Evolutionary conservation across 2,797 vertebrate genomes (phyloP), one percentile per base, ranked within the genome.

Genomic region (Cichlasoma orientale): DNA sequence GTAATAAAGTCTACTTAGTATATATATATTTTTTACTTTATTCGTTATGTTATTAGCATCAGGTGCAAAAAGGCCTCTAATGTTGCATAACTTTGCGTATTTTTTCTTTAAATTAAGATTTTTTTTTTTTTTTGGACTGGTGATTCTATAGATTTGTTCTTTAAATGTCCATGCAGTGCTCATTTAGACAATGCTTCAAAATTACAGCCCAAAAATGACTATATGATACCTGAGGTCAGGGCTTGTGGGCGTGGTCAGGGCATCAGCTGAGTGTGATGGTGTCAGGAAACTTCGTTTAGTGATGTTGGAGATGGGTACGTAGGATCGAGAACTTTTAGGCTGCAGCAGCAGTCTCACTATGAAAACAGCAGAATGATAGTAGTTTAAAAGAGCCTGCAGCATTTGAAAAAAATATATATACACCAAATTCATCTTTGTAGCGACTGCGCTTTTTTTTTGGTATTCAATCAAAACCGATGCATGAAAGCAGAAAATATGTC

Each of bases 251-350:
- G 90, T 75, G 1, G 93, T 79, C 82, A 94, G 93, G 3, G 91
- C 21, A 13, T 98, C 97, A 1, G 95, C 94, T 0, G 95, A 95
- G 68, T 92, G 19, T 79, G 97, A 86, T 86, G 92, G 88, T 2
- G 96, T 95, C 94, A 98, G 89, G 90, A 98, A 97, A 75, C 96
- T 97, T 23, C 95, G 95, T 88, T 97, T 98, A 44, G 97, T 96
- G 44, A 96, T 95, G 0, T 95, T 97, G 90, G 98, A 98, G 80
- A 98, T 96, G 0, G 97, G 94, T 1, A 95, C 87, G 0, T 95
- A 96, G 0, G 96, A 91, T 3, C 96, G 94, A 52, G 95, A 95
- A 88, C 94, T 95, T 89, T 97, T 98, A 12, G 96, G 95, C 84
- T 97, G 97, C 70, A 97, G 83, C 85, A 94, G 92, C 21, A 95